These are phyloP conservation scores for Peribatodes rhomboidaria DNA, from an alignment of 2,888 invertebrate genomes.

Conservation along the genomic window DNA sequence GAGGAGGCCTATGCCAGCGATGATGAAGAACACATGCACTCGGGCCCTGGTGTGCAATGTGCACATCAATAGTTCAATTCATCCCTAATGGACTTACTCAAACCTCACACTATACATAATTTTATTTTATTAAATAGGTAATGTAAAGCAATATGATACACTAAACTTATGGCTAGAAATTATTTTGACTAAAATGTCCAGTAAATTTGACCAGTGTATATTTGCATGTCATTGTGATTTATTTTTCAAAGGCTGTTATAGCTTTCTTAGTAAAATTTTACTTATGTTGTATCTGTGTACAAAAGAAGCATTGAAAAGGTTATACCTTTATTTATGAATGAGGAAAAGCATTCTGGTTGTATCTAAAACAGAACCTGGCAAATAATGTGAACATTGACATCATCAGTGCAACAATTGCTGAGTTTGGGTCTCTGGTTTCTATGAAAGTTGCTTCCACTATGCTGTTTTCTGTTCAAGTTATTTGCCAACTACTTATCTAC, in stretches of 20 bases:
- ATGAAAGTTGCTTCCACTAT: too few species aligned
- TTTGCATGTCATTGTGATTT: conserved; percentile 44
- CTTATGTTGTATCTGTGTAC: neutral
- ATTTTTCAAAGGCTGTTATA: conserved; percentile 46
- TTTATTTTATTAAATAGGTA: conserved; percentile 77
- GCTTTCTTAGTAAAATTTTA: conserved; percentile 32
- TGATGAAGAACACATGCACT: conserved; percentile 85
- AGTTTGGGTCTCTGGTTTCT: too few species aligned
- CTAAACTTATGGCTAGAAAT: conserved; percentile 55
- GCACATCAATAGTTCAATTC: conserved; percentile 91
- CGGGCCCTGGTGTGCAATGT: conserved; percentile 91
- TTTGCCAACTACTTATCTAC: neutral
- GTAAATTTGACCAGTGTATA: conserved; percentile 55
- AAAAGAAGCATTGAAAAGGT: neutral
- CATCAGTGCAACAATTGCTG: too few species aligned
- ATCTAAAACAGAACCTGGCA: neutral
- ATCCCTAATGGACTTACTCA: conserved; percentile 67
- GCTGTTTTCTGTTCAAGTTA: too few species aligned
- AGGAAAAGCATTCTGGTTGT: neutral
- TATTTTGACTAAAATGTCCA: conserved; percentile 55
- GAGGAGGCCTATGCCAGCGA: conserved; percentile 92
- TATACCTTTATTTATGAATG: neutral
- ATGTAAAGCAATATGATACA: conserved; percentile 62
- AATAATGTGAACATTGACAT: too few species aligned
- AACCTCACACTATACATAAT: conserved; percentile 67